Percentiles rank a stretch among this genome's conserved stretches.
Conservation (phyloP, 2,888 invertebrate genomes). For the Drosophila birchii region DNA sequence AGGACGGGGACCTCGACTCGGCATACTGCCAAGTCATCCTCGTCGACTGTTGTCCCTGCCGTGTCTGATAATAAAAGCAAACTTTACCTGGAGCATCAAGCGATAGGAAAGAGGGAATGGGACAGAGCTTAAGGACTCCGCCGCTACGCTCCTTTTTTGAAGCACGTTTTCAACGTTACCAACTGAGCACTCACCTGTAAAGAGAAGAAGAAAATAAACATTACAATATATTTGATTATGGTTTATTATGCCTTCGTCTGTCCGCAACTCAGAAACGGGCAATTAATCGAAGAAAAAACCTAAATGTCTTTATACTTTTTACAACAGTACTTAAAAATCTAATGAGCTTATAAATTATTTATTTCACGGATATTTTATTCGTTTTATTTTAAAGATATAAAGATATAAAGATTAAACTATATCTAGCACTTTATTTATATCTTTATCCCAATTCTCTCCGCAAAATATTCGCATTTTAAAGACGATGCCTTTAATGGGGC, state of each 20-base stretch:
- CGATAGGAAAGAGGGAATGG: neutral
- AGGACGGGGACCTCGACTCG: slow-evolving; percentile 10
- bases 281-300: slow-evolving; percentile 55
- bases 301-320: slow-evolving; percentile 1
- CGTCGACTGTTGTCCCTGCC: slow-evolving; percentile 56
- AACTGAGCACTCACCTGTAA: slow-evolving; percentile 71
- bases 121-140: slow-evolving; percentile 6
- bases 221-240: slow-evolving; percentile 76
- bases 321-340: neutral
- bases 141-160: slow-evolving; percentile 51
- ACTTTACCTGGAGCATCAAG: slow-evolving; percentile 50
- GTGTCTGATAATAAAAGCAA: slow-evolving; percentile 72
- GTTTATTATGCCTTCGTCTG: slow-evolving; percentile 64
- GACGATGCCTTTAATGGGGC: slow-evolving; percentile 21
- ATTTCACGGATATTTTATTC: neutral
- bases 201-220: slow-evolving; percentile 67
- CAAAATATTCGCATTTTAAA: slow-evolving; percentile 41
- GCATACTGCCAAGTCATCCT: slow-evolving; percentile 42
- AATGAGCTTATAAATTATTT: neutral
- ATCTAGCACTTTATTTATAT: neutral
- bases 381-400: neutral
- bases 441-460: slow-evolving; percentile 32
- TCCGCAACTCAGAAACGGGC: slow-evolving; percentile 40
- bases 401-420: neutral
- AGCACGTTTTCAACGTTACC: slow-evolving; percentile 41